Conservation (phyloP, 1,140 invertebrate species). For the Pteromalus puparum region DNA sequence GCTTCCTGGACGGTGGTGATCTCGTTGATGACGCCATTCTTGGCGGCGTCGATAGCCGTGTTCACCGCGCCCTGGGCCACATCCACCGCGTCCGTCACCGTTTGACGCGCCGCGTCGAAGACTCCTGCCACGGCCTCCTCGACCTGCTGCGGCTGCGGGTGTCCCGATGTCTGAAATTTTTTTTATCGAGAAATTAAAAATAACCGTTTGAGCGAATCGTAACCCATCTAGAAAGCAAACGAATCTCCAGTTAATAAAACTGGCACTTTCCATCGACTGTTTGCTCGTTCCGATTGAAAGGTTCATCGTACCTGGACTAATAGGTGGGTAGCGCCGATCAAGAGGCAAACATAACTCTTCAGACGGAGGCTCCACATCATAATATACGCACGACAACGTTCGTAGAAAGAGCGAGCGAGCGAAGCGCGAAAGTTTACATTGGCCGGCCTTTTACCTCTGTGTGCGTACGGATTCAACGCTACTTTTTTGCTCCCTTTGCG, state of each 20-base stretch:
- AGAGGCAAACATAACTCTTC: not conserved
- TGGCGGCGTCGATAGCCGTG: conserved; percentile 21
- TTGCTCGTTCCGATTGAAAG: not conserved
- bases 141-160: not conserved
- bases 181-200: no score
- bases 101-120: conserved; percentile 24
- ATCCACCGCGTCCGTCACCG: not conserved
- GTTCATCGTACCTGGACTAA: not conserved
- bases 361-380: not conserved
- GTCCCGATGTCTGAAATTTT: not conserved
- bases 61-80: conserved; percentile 39
- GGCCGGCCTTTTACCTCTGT: no score
- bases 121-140: conserved; percentile 27
- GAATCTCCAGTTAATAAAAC: no score
- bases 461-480: no score
- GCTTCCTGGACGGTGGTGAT: conserved; percentile 34
- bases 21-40: conserved; percentile 24
- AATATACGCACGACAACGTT: no score
- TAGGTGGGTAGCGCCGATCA: not conserved
- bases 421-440: no score
- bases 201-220: no score
- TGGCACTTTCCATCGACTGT: no score
- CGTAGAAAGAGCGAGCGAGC: no score
- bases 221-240: no score
- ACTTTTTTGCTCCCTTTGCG: not conserved